A percentile compares a stretch with the other conserved stretches of the same genome.
These are phyloP conservation scores for Dicaeum eximium DNA, from an alignment of 2,113 vertebrate species.

Conservation along the genomic window DNA sequence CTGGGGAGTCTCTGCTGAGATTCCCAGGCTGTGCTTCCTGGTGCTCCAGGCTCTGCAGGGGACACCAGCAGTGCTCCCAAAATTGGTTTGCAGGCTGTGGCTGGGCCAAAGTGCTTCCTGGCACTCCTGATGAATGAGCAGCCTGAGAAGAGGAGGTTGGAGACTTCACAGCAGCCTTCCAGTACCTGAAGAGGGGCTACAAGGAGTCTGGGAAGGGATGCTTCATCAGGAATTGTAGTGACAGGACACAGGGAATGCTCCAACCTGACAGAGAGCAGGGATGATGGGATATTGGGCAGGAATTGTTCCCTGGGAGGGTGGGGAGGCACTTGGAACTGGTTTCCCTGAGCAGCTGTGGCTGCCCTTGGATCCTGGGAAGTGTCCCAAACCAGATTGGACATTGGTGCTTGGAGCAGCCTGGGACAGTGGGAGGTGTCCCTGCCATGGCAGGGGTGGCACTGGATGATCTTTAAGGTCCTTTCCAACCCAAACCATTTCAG, in stretches of 20 bases:
- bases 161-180: background rate
- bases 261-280: background rate
- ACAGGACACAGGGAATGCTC: background rate
- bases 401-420: background rate
- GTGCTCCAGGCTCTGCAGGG: background rate
- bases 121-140: background rate
- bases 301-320: background rate
- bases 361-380: background rate
- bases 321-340: background rate
- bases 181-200: background rate
- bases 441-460: background rate
- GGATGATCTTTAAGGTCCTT: fast-evolving
- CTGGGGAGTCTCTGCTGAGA: background rate
- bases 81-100: background rate
- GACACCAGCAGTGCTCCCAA: background rate
- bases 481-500: background rate
- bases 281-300: fast-evolving
- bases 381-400: background rate
- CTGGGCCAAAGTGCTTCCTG: background rate
- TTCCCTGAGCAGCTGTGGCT: background rate
- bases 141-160: background rate
- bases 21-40: background rate
- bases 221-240: background rate
- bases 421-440: background rate
- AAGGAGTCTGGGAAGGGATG: background rate